Percentiles rank a stretch among this genome's conserved stretches.
These are phyloP conservation scores for Streblospio benedicti DNA, from an alignment of 1,140 invertebrate species.

Conservation along the genomic window DNA sequence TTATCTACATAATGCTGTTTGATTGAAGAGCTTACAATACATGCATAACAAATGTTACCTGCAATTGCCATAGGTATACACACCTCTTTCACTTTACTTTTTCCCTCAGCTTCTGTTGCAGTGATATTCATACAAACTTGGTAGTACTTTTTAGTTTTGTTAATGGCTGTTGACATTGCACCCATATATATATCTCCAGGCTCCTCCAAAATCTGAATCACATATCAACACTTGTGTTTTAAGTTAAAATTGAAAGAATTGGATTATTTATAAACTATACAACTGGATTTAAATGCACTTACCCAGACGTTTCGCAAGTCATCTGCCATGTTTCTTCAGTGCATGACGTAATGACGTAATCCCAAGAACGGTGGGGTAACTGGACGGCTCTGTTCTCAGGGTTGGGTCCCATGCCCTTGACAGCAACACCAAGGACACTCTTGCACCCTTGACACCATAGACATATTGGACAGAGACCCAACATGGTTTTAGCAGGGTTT, in stretches of 20 bases:
- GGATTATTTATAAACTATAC: neutral
- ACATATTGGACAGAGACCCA: too few relatives aligned
- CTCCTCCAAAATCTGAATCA: conserved; percentile 1
- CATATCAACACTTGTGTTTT: neutral
- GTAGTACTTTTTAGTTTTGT: conserved; percentile 1
- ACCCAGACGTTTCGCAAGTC: neutral
- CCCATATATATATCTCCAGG: neutral
- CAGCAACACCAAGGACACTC: too few relatives aligned
- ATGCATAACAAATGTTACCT: too few relatives aligned
- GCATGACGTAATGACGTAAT: too few relatives aligned
- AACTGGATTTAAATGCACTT: neutral
- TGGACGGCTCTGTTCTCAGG: too few relatives aligned
- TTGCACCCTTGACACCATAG: too few relatives aligned
- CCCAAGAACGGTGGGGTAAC: too few relatives aligned
- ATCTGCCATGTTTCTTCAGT: too few relatives aligned
- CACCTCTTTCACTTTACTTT: neutral
- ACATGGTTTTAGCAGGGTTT: too few relatives aligned
- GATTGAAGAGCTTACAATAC: too few relatives aligned
- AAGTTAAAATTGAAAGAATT: neutral
- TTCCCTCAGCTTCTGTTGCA: neutral
- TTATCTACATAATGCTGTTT: too few relatives aligned
- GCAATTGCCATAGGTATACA: neutral
- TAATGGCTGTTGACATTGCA: neutral
- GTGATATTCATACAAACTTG: conserved; percentile 7
- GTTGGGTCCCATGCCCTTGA: too few relatives aligned